phyloP scores from a whole-genome alignment of 2,797 vertebrate genomes.

The Cetoscarus ocellatus region DNA sequence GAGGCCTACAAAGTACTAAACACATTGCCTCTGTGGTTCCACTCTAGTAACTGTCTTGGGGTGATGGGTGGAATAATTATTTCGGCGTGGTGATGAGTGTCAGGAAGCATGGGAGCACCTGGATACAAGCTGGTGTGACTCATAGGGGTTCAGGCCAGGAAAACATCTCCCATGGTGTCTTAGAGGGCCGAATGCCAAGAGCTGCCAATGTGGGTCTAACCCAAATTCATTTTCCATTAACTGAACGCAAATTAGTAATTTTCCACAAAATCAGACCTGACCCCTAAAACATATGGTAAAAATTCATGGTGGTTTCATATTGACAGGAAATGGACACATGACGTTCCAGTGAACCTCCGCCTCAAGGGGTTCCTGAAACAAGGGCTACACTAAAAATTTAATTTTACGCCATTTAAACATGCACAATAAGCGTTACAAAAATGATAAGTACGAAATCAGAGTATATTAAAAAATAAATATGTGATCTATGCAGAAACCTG shows the following conservation, averaged over 20 bases:
- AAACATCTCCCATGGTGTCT: not conserved
- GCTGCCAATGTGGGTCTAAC: not conserved
- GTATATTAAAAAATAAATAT: too few species aligned
- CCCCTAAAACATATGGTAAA: not conserved
- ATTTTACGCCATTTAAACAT: not conserved
- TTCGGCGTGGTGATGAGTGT: slow-evolving; percentile 16
- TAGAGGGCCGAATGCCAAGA: not conserved
- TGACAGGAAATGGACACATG: not conserved
- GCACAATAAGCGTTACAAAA: not conserved
- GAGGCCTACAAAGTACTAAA: too few species aligned
- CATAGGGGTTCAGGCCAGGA: not conserved
- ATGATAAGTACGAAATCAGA: too few species aligned
- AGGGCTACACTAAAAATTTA: not conserved
- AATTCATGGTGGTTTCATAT: not conserved
- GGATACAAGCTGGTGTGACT: not conserved
- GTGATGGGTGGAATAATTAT: slow-evolving; percentile 25
- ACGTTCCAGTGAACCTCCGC: not conserved
- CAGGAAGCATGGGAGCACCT: slow-evolving; percentile 31
- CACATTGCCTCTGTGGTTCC: slow-evolving; percentile 6
- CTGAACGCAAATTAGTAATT: not conserved
- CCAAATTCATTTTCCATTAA: not conserved
- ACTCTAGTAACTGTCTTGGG: slow-evolving; percentile 46
- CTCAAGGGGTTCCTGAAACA: not conserved
- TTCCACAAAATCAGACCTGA: not conserved
- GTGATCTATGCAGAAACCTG: too few species aligned